Base-by-base conservation (phyloP, 2,888 invertebrate genomes). In the Euphydryas editha region DNA sequence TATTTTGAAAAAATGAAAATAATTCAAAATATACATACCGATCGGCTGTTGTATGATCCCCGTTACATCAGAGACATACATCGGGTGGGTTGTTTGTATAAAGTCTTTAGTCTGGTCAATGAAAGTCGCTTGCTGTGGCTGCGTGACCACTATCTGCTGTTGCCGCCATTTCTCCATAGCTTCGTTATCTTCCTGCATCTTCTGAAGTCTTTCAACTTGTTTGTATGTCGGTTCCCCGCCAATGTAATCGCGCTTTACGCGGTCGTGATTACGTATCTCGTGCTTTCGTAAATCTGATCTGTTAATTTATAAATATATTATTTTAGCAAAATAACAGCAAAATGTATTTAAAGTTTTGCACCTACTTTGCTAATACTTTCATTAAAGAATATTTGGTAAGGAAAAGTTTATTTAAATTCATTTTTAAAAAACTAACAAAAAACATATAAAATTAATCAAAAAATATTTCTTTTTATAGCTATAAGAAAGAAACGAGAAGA, bases 211-310 rank as follows among this genome's bases (percentile, higher is more conserved):
- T 70, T 92, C 92, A 6, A 87, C 87, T 72, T 87, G 90, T 65
- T 90, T 90, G 81, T 92, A 92, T 0, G 90, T 78, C 0, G 92
- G 92, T 74, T 92, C 92, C 36, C 92, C 92, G 72, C 92, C 92
- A 10, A 91, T 76, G 76, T 91, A 92, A 74, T 88, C 89, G 17
- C 91, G 87, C 64, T 92, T 92, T n/a, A 83, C 80, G 37, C 92
- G 86, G 66, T 92, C 90, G 81, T 92, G 92, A 59, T 81, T 84
- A 5, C 88, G 83, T 21, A 92, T 90, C 72, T 92, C 92, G 76
- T 92, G 92, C 68, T 92, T 92, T n/a, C 92, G 86, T 1, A 92
- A 82, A 46, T 92, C 92, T 0, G 92, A 90, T 76, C 92, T 92
- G 68, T 24, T 8, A 24, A 51, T 21, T 51, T 4, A 44, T 39